Evolutionary conservation across 2,113 vertebrate genomes (phyloP).

Genomic region (Dipodomys spectabilis): DNA sequence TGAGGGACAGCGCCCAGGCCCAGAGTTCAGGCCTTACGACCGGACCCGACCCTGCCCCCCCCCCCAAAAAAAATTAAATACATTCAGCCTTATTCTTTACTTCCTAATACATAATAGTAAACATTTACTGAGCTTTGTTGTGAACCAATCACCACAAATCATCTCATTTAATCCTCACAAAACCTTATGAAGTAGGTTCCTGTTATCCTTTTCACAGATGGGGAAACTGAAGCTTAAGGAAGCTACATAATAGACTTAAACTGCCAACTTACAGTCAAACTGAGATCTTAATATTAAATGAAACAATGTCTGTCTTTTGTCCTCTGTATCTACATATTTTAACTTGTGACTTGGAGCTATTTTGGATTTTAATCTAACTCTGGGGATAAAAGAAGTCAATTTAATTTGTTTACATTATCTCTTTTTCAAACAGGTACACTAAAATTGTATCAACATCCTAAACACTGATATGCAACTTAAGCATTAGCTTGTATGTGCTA

Average conservation of each 20-base stretch:
- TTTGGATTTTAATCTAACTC: constrained; percentile 18
- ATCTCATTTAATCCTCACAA: constrained; percentile 15
- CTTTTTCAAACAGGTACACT: constrained; percentile 31
- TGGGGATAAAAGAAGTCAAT: constrained; percentile 25
- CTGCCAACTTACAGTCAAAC: not conserved
- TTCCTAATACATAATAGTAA: constrained; percentile 3
- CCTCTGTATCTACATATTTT: not conserved
- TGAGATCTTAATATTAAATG: not conserved
- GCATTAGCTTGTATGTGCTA: too few species aligned
- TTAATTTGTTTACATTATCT: constrained; percentile 21
- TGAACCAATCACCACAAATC: not conserved
- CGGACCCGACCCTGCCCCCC: too few species aligned
- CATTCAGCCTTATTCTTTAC: not conserved
- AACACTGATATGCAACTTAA: too few species aligned
- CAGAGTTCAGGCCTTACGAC: too few species aligned
- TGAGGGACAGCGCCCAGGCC: too few species aligned
- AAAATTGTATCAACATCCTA: not conserved
- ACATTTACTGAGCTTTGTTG: not conserved
- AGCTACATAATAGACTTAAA: not conserved
- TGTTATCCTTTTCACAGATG: not conserved
- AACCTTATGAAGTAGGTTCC: not conserved
- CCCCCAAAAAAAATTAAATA: not conserved
- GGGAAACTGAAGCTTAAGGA: not conserved
- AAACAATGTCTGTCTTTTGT: not conserved
- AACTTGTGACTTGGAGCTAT: constrained; percentile 3